Percentiles rank a stretch among this genome's conserved stretches.
phyloP scores from a whole-genome alignment of 2,113 vertebrate genomes.

The Rhea pennata region DNA sequence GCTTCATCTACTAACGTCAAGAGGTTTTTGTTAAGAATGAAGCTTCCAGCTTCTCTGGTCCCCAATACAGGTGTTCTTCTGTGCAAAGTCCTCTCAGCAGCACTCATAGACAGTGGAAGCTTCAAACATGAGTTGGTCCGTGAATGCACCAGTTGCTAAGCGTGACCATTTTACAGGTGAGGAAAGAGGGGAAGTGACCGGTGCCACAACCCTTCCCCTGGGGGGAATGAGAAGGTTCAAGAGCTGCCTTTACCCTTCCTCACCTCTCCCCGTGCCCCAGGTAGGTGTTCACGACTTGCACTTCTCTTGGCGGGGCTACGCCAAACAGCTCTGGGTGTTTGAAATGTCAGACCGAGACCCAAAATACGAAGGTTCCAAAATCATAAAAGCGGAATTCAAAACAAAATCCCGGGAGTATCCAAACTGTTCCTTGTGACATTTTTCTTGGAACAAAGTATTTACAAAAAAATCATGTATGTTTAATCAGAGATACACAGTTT shows the following conservation, averaged over 20 bases:
- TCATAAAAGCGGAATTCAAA: background rate
- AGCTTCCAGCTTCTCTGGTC: background rate
- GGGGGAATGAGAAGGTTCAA: background rate
- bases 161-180: background rate
- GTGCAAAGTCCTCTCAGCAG: background rate
- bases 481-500: background rate
- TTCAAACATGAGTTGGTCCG: background rate
- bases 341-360: background rate
- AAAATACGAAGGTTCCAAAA: background rate
- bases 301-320: background rate
- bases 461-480: background rate
- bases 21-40: background rate
- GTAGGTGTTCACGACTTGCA: background rate
- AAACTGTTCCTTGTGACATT: background rate
- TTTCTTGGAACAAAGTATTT: background rate
- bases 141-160: background rate
- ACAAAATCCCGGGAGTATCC: background rate
- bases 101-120: background rate
- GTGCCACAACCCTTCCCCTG: background rate
- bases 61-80: fast-evolving
- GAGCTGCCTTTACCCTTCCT: background rate
- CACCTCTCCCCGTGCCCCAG: background rate
- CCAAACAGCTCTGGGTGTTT: background rate
- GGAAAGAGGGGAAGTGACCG: background rate
- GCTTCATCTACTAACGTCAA: background rate